Conservation (phyloP, 1,140 invertebrate species). For the Drosophila pseudoananassae region DNA sequence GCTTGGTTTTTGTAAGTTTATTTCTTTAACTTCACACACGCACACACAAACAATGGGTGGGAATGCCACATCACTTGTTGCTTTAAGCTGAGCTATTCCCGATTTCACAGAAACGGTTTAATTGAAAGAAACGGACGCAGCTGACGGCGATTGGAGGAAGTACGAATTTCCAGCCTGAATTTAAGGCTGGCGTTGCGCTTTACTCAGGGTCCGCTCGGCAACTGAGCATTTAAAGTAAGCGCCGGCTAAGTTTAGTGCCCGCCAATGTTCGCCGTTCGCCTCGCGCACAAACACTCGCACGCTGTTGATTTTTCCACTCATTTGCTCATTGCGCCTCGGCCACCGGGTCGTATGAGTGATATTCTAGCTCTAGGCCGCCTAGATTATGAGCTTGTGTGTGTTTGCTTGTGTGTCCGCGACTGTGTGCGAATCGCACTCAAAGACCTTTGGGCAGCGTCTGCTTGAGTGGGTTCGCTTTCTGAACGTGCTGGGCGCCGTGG, state of each 20-base stretch:
- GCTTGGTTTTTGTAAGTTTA: not conserved
- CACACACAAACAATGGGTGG: not conserved
- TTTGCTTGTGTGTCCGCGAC: conserved; percentile 21
- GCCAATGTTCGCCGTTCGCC: conserved; percentile 24
- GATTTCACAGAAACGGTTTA: conserved; percentile 18
- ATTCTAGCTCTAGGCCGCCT: conserved; percentile 47
- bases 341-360: conserved; percentile 74
- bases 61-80: conserved; percentile 46
- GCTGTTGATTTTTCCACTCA: conserved; percentile 64
- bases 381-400: not conserved
- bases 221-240: conserved; percentile 76
- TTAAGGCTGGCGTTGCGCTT: conserved; percentile 62
- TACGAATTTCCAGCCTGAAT: conserved; percentile 27
- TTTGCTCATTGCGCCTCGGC: conserved; percentile 59
- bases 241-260: conserved; percentile 75
- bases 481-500: conserved; percentile 71
- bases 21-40: conserved; percentile 6
- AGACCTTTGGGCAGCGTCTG: conserved; percentile 70
- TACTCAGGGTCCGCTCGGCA: conserved; percentile 78
- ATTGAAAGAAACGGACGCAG: conserved; percentile 24
- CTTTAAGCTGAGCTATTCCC: conserved; percentile 4
- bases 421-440: conserved; percentile 60
- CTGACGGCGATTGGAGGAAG: not conserved
- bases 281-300: conserved; percentile 26
- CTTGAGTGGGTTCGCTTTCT: conserved; percentile 71